Base-by-base conservation (phyloP, 2,113 vertebrate species). In the Thalassoma bifasciatum region DNA sequence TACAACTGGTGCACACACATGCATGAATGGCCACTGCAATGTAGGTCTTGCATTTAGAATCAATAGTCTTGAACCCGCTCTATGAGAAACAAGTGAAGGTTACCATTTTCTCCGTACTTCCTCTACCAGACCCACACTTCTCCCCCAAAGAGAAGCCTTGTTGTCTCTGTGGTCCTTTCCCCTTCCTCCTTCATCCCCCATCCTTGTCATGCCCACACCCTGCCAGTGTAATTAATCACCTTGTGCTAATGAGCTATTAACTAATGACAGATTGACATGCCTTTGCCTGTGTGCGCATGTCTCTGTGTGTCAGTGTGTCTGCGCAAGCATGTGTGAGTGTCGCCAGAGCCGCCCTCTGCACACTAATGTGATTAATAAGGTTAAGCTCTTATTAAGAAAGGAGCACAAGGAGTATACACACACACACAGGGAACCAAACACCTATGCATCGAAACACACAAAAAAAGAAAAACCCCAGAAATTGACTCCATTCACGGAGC, bases 171-270 rank as follows among this genome's bases (percentile, higher is more conserved):
- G 67, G 79, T 73, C 87, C 74, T 66, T 79, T 53, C 38, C 46
- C 63, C 75, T 67, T 67, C 66, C 66, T 73, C 69, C 63, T 54
- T 62, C 77, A 47, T 71, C 58, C 78, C 84, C 47, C 64, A 72
- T 78, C 52, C 84, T 75, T 83, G 80, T 81, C 89, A 88, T 70
- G 82, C 86, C 84, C 70, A 87, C 86, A 86, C 89, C 89, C 85
- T 75, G 88, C 84, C 85, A 90, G 79, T 90, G 92, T 93, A 91
- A 94, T 94, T 93, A 93, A 93, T 93, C 93, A 94, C 91, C 88
- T 92, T 89, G 91, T 92, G 91, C 90, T 93, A 93, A 94, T 93
- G 92, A 94, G 91, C 91, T 94, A 93, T 93, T 93, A 93, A 93
- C 92, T 92, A 94, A 94, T 93, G 92, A 91, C 92, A 89, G 89